These are phyloP conservation scores for Periophthalmus modestus DNA, from an alignment of 2,113 vertebrate species.

Conservation along the genomic window DNA sequence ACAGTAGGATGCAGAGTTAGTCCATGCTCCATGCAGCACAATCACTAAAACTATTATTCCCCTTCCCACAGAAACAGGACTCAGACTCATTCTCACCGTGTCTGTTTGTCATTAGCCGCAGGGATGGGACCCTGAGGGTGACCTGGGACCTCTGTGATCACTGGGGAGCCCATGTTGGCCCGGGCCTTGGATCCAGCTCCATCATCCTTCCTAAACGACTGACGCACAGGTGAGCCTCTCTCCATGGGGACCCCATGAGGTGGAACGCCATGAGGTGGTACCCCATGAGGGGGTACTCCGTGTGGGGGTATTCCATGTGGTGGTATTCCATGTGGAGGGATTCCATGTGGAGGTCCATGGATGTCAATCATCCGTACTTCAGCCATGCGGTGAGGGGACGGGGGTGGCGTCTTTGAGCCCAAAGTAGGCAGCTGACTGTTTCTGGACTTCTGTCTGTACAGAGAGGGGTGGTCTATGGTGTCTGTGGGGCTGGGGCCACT, in stretches of 20 bases:
- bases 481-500: conserved; percentile 85
- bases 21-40: conserved; percentile 68
- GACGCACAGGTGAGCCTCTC: conserved; percentile 87
- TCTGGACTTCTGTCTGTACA: conserved; percentile 91
- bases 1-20: conserved; percentile 73
- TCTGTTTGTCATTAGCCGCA: conserved; percentile 84
- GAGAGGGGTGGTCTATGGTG: conserved; percentile 84
- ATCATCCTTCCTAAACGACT: conserved; percentile 91
- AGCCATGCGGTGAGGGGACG: conserved; percentile 88
- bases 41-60: background rate
- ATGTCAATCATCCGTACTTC: conserved; percentile 91
- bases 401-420: conserved; percentile 89
- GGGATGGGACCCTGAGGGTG: conserved; percentile 67
- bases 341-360: conserved; percentile 68
- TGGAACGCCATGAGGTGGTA: conserved; percentile 26
- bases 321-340: conserved; percentile 18
- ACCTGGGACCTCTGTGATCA: conserved; percentile 81
- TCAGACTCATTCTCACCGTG: conserved; percentile 81
- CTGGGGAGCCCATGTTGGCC: conserved; percentile 70
- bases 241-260: conserved; percentile 71
- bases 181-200: conserved; percentile 76
- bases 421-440: conserved; percentile 91
- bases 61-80: background rate
- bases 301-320: conserved; percentile 56
- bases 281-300: conserved; percentile 56